phyloP scores from a whole-genome alignment of 2,888 invertebrate genomes.

The Artemia sinica region DNA sequence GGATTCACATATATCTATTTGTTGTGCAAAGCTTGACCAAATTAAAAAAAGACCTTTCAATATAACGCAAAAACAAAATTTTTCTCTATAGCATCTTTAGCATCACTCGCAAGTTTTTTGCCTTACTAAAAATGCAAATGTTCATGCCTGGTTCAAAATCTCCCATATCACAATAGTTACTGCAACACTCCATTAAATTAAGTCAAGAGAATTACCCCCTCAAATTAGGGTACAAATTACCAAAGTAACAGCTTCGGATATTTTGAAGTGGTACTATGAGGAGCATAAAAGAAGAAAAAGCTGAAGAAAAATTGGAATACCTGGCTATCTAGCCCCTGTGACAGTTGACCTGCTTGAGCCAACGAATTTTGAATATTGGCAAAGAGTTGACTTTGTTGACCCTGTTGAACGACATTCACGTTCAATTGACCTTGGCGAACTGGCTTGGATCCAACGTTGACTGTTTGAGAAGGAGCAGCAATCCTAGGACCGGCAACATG shows the following conservation, averaged over 20 bases:
- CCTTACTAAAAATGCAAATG: too few species aligned
- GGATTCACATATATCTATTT: too few species aligned
- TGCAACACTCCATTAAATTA: too few species aligned
- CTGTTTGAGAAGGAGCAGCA: not conserved
- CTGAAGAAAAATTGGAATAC: not conserved
- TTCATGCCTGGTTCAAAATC: too few species aligned
- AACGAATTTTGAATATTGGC: not conserved
- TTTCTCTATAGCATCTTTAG: too few species aligned
- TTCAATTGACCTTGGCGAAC: constrained; percentile 7
- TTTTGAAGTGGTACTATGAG: not conserved
- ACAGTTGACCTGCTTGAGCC: not conserved
- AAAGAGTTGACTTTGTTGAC: constrained; percentile 5
- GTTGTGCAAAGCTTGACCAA: too few species aligned
- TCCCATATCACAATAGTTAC: too few species aligned
- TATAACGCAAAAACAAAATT: too few species aligned
- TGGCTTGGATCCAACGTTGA: not conserved
- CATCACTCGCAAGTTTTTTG: too few species aligned
- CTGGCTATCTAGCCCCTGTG: constrained; percentile 7
- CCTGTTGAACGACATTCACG: constrained; percentile 4
- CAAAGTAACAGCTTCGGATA: not conserved
- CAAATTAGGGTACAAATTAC: not conserved
- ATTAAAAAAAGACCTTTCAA: too few species aligned
- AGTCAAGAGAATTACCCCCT: not conserved
- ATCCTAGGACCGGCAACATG: not conserved
- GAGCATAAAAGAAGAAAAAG: not conserved